Evolutionary conservation across 2,888 invertebrate genomes (phyloP).

Genomic region (Drosophila incognita): DNA sequence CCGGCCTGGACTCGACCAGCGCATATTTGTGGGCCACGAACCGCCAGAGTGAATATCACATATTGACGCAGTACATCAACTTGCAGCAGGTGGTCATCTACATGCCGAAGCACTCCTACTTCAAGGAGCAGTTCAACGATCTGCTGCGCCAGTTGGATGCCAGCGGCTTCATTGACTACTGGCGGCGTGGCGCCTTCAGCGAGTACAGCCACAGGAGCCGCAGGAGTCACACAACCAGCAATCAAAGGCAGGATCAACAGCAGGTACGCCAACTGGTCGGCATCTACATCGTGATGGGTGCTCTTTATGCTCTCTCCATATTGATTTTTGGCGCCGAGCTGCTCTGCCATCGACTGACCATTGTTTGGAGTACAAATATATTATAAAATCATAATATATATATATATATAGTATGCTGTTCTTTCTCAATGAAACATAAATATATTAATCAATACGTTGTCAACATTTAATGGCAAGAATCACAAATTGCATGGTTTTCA

Average conservation of each 20-base stretch:
- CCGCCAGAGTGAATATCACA: conserved; percentile 25
- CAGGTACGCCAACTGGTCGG: conserved; percentile 38
- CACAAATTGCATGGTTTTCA: neutral
- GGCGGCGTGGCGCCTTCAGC: conserved; percentile 44
- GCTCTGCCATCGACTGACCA: conserved; percentile 3
- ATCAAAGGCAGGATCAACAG: neutral
- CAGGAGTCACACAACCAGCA: neutral
- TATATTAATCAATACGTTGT: neutral
- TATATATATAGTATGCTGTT: neutral
- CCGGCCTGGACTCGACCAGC: conserved; percentile 40
- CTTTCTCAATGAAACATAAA: neutral
- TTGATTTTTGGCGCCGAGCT: conserved; percentile 44
- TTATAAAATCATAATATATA: neutral
- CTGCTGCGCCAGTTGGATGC: conserved; percentile 49
- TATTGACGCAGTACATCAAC: conserved; percentile 50
- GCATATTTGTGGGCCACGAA: conserved; percentile 33
- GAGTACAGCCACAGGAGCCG: conserved; percentile 14
- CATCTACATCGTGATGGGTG: conserved; percentile 42
- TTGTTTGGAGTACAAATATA: neutral
- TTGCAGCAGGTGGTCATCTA: conserved; percentile 64
- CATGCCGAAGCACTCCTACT: conserved; percentile 73
- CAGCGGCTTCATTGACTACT: conserved; percentile 61
- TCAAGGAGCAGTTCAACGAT: conserved; percentile 57
- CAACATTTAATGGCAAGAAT: neutral
- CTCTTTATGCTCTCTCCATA: conserved; percentile 38